Evolutionary conservation across 2,797 vertebrate species (phyloP).

Genomic region (Scomberomorus guttatus): DNA sequence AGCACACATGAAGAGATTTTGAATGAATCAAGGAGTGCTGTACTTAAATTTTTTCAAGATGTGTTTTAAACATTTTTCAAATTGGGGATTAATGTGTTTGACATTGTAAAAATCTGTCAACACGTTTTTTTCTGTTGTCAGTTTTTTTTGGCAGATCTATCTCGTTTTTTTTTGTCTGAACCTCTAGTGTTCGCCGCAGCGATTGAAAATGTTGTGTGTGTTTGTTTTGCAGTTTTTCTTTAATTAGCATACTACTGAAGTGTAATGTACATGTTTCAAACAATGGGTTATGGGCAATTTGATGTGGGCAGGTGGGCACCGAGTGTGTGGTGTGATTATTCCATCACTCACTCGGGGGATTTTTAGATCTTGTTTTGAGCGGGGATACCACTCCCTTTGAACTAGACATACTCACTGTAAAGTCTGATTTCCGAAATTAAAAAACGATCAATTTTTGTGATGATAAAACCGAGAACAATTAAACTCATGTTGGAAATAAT

Average conservation of each 20-base stretch:
- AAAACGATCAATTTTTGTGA: neutral
- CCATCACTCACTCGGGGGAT: no score
- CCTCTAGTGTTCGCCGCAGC: neutral
- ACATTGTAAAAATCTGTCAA: neutral
- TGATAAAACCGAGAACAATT: neutral
- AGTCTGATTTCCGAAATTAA: neutral
- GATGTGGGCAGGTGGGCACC: no score
- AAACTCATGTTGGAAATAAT: neutral
- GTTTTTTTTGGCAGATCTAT: neutral
- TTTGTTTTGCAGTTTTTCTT: neutral
- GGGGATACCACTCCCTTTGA: neutral
- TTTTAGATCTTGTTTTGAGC: neutral
- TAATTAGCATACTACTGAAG: neutral
- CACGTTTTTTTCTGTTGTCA: neutral
- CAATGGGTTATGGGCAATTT: neutral
- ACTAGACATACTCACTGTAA: neutral
- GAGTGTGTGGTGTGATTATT: no score
- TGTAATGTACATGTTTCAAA: neutral
- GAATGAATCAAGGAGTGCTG: constrained; percentile 19
- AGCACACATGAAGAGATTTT: constrained; percentile 9
- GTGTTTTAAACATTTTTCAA: constrained; percentile 16
- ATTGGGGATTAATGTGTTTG: neutral
- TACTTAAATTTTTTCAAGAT: constrained; percentile 22
- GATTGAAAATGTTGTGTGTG: neutral
- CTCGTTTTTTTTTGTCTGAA: neutral